Base-by-base conservation (phyloP, 2,113 vertebrate genomes). In the Ciconia maguari region DNA sequence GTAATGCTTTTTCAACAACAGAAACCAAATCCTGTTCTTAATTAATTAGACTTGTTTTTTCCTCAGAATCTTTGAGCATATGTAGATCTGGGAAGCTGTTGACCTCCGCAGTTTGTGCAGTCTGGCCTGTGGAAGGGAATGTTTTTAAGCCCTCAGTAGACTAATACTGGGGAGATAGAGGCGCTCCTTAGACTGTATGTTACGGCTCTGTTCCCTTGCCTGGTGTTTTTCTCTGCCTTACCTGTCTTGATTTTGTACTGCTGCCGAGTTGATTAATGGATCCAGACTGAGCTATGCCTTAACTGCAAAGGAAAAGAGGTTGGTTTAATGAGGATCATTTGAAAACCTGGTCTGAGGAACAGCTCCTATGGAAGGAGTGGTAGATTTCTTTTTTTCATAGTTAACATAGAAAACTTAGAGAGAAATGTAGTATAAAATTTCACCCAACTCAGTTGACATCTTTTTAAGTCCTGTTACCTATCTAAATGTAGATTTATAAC, bases 201-300 rank as follows among this genome's bases (percentile, higher is more conserved):
- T 61, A 8, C 0, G 0, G 22, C 22, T 90, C 81, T 87, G 13
- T 77, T 83, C 1, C 1, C 41, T 69, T 77, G 34, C 69, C 26
- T 80, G 22, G 1, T 89, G 21, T 29, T 79, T 54, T 69, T 66
- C 36, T 61, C 18, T 83, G 11, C 49, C 32, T n/a, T 44, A 7
- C 16, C 11, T 74, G 29, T 83, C 26, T 61, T 48, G 51, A 9
- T n/a, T 64, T n/a, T 55, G n/a, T 68, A 11, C 17, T 64, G 38
- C 51, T 66, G 48, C 49, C 2, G 2, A 20, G 32, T 60, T 79
- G 48, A 27, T 52, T 4, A 36, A 12, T 65, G 24, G 12, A 38
- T 90, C n/a, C 27, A 34, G 26, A 22, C 0, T 36, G 32, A 58
- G 54, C 11, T n/a, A 12, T 2, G 5, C 70, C 36, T 70, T 46